Evolutionary conservation across 2,797 vertebrate species (phyloP), one percentile per base, ranked within the genome.

Genomic region (Lepus oiostolus): DNA sequence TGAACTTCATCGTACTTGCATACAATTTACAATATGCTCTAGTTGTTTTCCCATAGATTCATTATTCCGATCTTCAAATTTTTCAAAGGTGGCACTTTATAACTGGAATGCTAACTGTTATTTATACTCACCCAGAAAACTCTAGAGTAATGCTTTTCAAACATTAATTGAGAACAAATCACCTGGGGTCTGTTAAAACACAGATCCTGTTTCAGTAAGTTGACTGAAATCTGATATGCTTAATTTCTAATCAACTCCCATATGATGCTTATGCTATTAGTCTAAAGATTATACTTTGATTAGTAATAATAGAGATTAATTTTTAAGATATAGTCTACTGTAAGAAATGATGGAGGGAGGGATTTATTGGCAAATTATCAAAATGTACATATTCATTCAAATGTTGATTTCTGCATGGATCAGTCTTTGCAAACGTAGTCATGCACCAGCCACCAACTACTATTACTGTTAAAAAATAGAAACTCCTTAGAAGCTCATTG

Each of bases 71-170:
- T 80, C 38, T 83, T 94, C 16, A 75, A 68, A 79, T 80, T 93
- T 75, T 95, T 91, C 58, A 68, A 80, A 93, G 82, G 26, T n/a
- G 14, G n/a, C 76, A 68, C 35, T 92, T 82, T 90, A 24, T 88
- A 93, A 72, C n/a, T 65, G 17, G 68, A 95, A 65, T 88, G n/a
- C 17, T 91, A n/a, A 32, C 50, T 17, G 22, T 58, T 93, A 58
- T 42, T 84, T 75, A 47, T 65, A 76, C 4, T 88, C 21, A 63
- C n/a, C 79, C 35, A 67, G 26, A 62, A 92, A 93, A 77, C 22
- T 79, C 30, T 54, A 68, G n/a, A 67, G 28, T 17, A 50, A 21
- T 58, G 16, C 26, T 90, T 95, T 88, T 80, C 28, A 94, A 93
- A 76, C 26, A 85, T 84, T 22, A 79, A 80, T 62, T 63, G 58